Percentiles rank a stretch among this genome's conserved stretches.
These are phyloP conservation scores for Theretra japonica DNA, from an alignment of 2,888 invertebrate species.

Conservation along the genomic window DNA sequence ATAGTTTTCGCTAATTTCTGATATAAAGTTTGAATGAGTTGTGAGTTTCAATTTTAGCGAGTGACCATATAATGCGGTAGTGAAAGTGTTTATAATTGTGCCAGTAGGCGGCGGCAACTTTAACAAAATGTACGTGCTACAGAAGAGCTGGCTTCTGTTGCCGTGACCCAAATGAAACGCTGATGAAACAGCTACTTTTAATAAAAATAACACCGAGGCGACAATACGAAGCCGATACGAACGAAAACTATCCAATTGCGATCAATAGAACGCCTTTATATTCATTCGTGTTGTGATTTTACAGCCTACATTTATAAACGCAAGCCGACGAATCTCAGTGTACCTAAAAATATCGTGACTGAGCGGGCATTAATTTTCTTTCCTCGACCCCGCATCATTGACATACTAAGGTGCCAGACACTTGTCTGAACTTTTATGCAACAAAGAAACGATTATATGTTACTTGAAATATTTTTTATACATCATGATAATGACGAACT, in stretches of 20 bases:
- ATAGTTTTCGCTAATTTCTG: conserved; percentile 35
- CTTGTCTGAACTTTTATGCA: background rate
- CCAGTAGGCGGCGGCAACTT: conserved; percentile 18
- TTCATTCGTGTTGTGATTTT: background rate
- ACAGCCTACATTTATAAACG: background rate
- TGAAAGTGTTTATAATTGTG: conserved; percentile 63
- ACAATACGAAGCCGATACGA: background rate
- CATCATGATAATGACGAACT: too few relatives aligned
- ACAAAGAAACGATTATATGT: too few relatives aligned
- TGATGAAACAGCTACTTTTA: background rate
- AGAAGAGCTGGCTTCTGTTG: background rate
- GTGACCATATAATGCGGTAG: conserved; percentile 50
- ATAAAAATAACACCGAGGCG: background rate
- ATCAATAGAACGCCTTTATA: background rate
- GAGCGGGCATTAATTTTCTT: background rate
- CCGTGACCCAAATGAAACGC: conserved; percentile 15
- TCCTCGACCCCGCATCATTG: background rate
- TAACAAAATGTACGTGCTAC: background rate
- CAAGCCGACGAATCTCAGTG: background rate
- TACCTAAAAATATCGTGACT: background rate
- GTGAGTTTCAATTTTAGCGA: conserved; percentile 47
- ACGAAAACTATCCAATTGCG: background rate
- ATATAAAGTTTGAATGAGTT: conserved; percentile 41
- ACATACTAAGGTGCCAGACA: background rate
- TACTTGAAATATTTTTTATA: too few relatives aligned